phyloP scores from a whole-genome alignment of 1,140 invertebrate genomes.

The Aphelenchoides fujianensis region DNA sequence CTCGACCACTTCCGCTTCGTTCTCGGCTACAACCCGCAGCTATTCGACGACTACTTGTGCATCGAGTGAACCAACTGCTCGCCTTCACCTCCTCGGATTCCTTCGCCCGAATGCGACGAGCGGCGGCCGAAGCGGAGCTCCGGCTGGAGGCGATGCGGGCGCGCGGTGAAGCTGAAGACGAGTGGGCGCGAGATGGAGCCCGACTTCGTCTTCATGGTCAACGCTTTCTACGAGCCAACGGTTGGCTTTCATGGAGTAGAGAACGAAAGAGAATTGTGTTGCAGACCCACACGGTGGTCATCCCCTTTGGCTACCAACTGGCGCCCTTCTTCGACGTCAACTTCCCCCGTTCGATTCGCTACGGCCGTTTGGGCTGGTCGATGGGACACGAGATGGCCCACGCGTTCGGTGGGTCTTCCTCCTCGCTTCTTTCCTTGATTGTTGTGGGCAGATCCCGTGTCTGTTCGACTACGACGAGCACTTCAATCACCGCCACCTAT shows the following conservation, averaged over 20 bases:
- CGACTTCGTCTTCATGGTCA: background rate
- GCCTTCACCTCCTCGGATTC: background rate
- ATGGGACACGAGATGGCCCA: too few species aligned
- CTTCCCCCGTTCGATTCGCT: background rate
- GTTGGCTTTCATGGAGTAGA: background rate
- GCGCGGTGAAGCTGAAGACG: background rate
- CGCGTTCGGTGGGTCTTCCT: too few species aligned
- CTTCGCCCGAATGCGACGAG: background rate
- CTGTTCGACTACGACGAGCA: background rate
- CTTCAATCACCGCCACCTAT: background rate
- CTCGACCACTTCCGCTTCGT: background rate
- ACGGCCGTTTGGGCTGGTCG: background rate
- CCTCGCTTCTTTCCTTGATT: too few species aligned
- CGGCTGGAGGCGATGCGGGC: background rate
- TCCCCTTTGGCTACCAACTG: background rate
- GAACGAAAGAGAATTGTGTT: too few species aligned
- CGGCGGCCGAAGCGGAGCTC: background rate
- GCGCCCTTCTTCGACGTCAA: background rate
- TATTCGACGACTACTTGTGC: background rate
- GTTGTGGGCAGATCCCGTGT: background rate
- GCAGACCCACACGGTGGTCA: background rate
- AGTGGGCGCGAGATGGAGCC: background rate
- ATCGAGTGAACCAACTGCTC: background rate
- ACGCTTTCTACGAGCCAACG: background rate
- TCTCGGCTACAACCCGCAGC: background rate